Evolutionary conservation across 2,797 vertebrate species (phyloP).

Genomic region (Dallia pectoralis): DNA sequence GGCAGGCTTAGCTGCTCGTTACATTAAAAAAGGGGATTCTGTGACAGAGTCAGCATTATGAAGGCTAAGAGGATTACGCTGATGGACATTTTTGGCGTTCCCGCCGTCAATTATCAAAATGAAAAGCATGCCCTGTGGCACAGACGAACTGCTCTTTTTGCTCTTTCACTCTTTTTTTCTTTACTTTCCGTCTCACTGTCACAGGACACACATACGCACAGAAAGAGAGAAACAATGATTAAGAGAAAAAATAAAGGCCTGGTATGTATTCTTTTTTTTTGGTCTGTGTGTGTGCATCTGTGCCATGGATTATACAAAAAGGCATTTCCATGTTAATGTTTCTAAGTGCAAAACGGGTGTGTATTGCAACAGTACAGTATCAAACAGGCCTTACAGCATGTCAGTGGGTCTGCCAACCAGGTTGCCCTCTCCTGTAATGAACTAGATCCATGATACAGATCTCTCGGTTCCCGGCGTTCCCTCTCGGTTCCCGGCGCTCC

Average conservation of each 20-base stretch:
- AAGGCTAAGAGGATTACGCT: slow-evolving; percentile 79
- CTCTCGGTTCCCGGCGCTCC: neutral
- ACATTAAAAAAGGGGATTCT: slow-evolving; percentile 79
- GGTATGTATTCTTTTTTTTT: slow-evolving; percentile 36
- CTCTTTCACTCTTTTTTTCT: slow-evolving; percentile 44
- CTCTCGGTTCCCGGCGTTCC: slow-evolving; percentile 9
- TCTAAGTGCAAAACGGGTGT: slow-evolving; percentile 70
- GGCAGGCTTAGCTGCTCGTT: slow-evolving; percentile 70
- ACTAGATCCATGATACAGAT: slow-evolving; percentile 45
- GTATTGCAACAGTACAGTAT: slow-evolving; percentile 65
- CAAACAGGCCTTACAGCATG: slow-evolving; percentile 50
- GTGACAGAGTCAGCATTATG: slow-evolving; percentile 78
- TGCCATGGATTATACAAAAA: slow-evolving; percentile 64
- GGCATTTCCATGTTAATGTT: slow-evolving; percentile 71
- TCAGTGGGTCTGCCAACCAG: slow-evolving; percentile 41
- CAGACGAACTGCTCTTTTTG: slow-evolving; percentile 39
- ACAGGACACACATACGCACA: slow-evolving; percentile 51
- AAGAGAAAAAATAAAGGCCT: slow-evolving; percentile 25
- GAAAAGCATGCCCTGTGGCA: slow-evolving; percentile 69
- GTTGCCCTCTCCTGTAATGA: slow-evolving; percentile 51
- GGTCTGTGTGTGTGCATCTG: slow-evolving; percentile 30
- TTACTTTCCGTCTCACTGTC: slow-evolving; percentile 38
- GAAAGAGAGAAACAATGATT: neutral
- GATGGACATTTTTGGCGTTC: slow-evolving; percentile 76
- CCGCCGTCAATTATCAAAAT: slow-evolving; percentile 77